Conservation (phyloP, 2,888 invertebrate species). For the Drosophila sordidula region DNA sequence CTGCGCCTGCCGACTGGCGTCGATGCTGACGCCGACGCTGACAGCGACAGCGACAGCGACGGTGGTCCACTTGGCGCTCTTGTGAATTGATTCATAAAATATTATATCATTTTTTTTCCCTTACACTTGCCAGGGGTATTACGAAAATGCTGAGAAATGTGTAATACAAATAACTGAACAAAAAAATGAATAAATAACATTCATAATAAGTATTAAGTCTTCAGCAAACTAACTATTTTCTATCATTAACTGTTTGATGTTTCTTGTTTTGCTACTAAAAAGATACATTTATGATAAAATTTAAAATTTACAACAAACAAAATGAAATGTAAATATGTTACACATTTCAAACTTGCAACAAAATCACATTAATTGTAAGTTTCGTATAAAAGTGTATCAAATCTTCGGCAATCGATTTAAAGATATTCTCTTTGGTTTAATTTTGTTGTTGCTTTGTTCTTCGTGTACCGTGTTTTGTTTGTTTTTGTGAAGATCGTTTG, state of each 20-base stretch:
- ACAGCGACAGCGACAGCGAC: conserved; percentile 63
- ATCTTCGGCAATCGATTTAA: background rate
- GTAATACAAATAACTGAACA: background rate
- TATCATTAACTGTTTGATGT: too few species aligned
- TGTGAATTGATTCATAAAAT: conserved; percentile 81
- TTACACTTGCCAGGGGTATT: conserved; percentile 16
- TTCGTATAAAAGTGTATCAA: background rate
- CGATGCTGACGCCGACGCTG: conserved; percentile 52
- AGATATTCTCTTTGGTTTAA: background rate
- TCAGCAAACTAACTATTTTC: too few species aligned
- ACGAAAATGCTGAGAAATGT: background rate
- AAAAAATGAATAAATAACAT: too few species aligned
- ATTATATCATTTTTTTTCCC: conserved; percentile 74
- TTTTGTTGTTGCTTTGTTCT: conserved; percentile 8
- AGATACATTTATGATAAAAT: too few species aligned
- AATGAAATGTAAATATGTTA: too few species aligned
- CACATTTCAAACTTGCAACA: too few species aligned
- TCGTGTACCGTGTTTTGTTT: conserved; percentile 11
- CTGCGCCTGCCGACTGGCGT: conserved; percentile 30
- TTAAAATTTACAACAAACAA: background rate
- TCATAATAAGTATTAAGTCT: too few species aligned
- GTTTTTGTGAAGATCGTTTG: conserved; percentile 59
- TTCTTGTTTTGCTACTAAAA: too few species aligned
- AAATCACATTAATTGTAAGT: too few species aligned
- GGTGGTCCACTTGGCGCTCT: conserved; percentile 80